Base-by-base conservation (phyloP, 2,113 vertebrate species). In the Carassius carassius region DNA sequence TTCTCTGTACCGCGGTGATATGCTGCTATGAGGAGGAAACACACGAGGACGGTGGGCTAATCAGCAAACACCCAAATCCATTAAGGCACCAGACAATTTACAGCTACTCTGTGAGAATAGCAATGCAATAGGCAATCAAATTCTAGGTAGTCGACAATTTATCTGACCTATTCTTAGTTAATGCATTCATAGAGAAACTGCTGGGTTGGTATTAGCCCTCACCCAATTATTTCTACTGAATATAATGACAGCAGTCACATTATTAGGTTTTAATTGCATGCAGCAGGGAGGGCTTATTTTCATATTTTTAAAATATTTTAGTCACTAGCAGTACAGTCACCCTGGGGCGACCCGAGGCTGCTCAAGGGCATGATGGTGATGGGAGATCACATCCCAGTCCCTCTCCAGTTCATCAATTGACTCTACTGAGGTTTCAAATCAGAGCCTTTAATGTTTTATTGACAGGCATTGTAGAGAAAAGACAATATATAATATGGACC, bases 81-180 rank as follows among this genome's bases (percentile, higher is more conserved):
- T 83, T 84, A 76, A 72, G 19, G 32, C 41, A 37, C 13, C 13
- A 69, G 54, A 60, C 19, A 78, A 58, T 79, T 37, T 72, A 51
- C 62, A 44, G 37, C 14, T 54, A 44, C 77, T 84, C 29, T 80
- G 60, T 72, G 9, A 49, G 81, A 44, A 73, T 25, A 70, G 58
- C 23, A 60, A 25, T 86, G 44, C 14, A 65, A 72, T 37, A 76
- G 29, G 65, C 75, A 56, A 62, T 54, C 60, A 25, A 74, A 82
- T 56, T 69, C 47, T 62, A 69, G 23, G 16, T 35, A 73, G 77
- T 78, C n/a, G 82, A 81, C 32, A 74, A 81, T 76, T 56, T 44
- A 67, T 67, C 79, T 60, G 23, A 85, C 56, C 21, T 84, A 73
- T 86, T 86, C 81, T 35, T 73, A 23, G 35, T 75, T 81, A 54